Percentiles rank a stretch among this genome's conserved stretches.
phyloP scores from a whole-genome alignment of 2,113 vertebrate species.

The Bettongia penicillata region DNA sequence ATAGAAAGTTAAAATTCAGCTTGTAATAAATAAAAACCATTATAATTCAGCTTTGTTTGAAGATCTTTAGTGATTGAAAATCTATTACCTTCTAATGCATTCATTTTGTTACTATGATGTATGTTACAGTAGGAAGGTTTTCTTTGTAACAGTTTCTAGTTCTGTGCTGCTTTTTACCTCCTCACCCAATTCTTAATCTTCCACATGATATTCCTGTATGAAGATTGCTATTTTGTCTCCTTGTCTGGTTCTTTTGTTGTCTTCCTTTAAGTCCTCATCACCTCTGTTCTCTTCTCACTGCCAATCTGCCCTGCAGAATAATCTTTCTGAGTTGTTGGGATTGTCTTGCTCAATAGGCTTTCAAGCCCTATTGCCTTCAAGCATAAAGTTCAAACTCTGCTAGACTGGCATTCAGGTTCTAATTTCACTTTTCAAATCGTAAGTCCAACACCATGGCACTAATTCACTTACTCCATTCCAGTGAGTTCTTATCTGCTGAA shows the following conservation, averaged over 20 bases:
- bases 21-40: neutral
- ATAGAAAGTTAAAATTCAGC: no score
- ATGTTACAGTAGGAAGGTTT: no score
- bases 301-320: neutral
- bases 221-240: neutral
- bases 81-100: neutral
- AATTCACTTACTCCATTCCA: neutral
- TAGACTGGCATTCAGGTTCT: no score
- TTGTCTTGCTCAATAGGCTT: neutral
- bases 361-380: neutral
- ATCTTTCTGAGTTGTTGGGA: no score
- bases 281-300: neutral
- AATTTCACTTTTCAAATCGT: no score
- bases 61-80: neutral
- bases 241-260: neutral
- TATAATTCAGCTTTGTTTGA: neutral
- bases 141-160: neutral
- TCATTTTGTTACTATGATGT: neutral
- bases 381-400: neutral
- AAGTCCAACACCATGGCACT: neutral
- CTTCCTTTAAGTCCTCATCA: neutral
- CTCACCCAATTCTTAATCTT: neutral
- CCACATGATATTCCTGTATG: neutral
- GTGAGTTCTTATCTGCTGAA: neutral
- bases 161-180: neutral